Evolutionary conservation across 2,113 vertebrate species (phyloP).

Genomic region (Corythaeola cristata): DNA sequence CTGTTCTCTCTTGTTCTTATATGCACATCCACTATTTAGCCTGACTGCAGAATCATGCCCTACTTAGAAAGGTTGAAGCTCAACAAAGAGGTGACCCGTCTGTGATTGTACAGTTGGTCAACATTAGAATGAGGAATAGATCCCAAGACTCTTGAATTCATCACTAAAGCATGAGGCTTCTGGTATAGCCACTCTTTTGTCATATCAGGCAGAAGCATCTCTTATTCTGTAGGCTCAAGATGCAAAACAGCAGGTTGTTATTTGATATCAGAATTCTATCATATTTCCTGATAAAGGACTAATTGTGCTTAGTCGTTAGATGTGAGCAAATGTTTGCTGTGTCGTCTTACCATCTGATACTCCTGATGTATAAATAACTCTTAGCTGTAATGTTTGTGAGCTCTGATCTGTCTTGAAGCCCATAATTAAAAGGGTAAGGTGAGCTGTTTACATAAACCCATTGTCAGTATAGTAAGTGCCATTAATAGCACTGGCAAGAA

Average conservation of each 20-base stretch:
- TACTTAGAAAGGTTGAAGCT: neutral
- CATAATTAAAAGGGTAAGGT: slow-evolving; percentile 6
- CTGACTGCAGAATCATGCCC: neutral
- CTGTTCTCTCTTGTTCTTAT: neutral
- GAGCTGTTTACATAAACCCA: slow-evolving; percentile 13
- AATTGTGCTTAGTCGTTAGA: neutral
- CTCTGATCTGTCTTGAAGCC: neutral
- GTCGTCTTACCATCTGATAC: neutral
- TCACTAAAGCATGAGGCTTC: neutral
- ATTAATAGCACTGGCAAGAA: neutral
- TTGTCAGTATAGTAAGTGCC: neutral
- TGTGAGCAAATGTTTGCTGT: neutral
- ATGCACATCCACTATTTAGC: neutral
- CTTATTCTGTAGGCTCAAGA: neutral
- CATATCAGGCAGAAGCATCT: neutral
- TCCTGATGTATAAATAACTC: slow-evolving; percentile 29
- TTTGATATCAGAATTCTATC: neutral
- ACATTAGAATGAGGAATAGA: neutral
- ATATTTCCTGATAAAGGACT: neutral
- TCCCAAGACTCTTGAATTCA: neutral
- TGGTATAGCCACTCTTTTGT: neutral
- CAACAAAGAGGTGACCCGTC: neutral
- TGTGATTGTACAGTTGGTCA: neutral
- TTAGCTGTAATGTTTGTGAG: neutral
- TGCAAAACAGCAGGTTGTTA: neutral